Base-by-base conservation (phyloP, 2,797 vertebrate genomes). In the Dicrostonyx torquatus region DNA sequence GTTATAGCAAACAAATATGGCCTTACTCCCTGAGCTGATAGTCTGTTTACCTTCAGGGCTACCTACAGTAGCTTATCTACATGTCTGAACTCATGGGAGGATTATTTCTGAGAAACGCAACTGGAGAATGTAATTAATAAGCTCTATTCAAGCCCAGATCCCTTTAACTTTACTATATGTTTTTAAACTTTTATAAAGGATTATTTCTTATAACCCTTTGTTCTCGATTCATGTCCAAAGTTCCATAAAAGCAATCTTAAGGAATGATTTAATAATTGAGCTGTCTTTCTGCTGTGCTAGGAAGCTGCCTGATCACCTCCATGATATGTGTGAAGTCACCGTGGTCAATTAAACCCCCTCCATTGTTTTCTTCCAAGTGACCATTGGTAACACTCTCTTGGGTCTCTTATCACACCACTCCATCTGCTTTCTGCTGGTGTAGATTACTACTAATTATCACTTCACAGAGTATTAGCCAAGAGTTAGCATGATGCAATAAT, bases 371-470 rank as follows among this genome's bases (percentile, higher is more conserved):
- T 93, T 96, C 92, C 93, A 86, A 91, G 93, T 97, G 97, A 95
- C 84, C 93, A 50, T 96, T 91, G 98, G 97, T 95, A 37, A 97
- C 93, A 85, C 84, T 95, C 97, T 80, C 97, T 96, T 98, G 95
- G 96, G 97, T 97, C 92, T 97, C 94, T 97, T 96, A 93, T 95
- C 95, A n/a, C 50, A 92, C 93, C 78, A 89, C 60, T 96, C 89
- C 97, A 12, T 98, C 97, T 98, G 94, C 90, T 85, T 97, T 45
- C 89, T 96, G 91, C 97, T 96, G 86, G 88, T 72, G 55, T 94
- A 85, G 86, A 77, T 98, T 98, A 96, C 97, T 97, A 97, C 98
- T 98, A 98, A 98, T 98, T 98, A 97, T 97, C 97, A 97, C 95
- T 98, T 98, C 98, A 95, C 96, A 98, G 97, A 92, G 89, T 97